Percentiles rank a stretch among this genome's conserved stretches.
Conservation (phyloP, 2,113 vertebrate genomes). For the Chaetorhynchus papuensis region DNA sequence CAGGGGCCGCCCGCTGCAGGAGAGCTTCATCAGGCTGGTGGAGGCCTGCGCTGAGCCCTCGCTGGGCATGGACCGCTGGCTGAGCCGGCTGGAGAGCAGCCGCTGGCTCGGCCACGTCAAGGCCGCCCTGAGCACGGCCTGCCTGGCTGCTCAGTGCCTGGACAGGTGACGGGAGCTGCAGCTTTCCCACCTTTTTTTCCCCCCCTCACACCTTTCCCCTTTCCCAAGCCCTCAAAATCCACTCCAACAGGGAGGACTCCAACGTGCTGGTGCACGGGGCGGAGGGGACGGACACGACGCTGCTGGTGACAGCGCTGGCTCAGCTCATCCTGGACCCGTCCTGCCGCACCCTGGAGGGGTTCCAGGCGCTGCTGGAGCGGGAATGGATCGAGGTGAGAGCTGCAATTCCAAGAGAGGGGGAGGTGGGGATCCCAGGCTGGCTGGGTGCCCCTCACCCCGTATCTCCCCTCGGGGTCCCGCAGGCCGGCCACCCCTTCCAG, state of each 20-base stretch:
- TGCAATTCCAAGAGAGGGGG: fast-evolving
- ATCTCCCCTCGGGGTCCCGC: not conserved
- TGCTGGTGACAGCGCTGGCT: slow-evolving; percentile 83
- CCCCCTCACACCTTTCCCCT: too few species aligned
- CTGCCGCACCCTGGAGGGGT: slow-evolving; percentile 78
- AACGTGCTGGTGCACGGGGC: slow-evolving; percentile 82
- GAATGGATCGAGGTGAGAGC: slow-evolving; percentile 85
- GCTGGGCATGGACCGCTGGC: slow-evolving; percentile 79
- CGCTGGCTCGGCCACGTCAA: slow-evolving; percentile 85
- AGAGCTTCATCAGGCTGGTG: slow-evolving; percentile 77
- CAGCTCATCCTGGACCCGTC: slow-evolving; percentile 84
- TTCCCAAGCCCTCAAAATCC: too few species aligned
- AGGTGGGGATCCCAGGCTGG: fast-evolving
- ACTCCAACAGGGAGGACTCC: slow-evolving; percentile 76
- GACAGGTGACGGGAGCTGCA: slow-evolving; percentile 72
- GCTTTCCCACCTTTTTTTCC: not conserved
- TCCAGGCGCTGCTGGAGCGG: slow-evolving; percentile 82
- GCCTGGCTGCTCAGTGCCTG: slow-evolving; percentile 82
- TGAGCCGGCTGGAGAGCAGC: slow-evolving; percentile 81
- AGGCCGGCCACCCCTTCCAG: slow-evolving; percentile 87
- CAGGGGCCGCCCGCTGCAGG: slow-evolving; percentile 82
- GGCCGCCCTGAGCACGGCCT: slow-evolving; percentile 75
- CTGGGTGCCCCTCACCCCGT: fast-evolving
- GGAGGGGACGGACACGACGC: slow-evolving; percentile 79
- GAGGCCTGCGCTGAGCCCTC: slow-evolving; percentile 78